Evolutionary conservation across 2,113 vertebrate genomes (phyloP).

Genomic region (Oncorhynchus masou): DNA sequence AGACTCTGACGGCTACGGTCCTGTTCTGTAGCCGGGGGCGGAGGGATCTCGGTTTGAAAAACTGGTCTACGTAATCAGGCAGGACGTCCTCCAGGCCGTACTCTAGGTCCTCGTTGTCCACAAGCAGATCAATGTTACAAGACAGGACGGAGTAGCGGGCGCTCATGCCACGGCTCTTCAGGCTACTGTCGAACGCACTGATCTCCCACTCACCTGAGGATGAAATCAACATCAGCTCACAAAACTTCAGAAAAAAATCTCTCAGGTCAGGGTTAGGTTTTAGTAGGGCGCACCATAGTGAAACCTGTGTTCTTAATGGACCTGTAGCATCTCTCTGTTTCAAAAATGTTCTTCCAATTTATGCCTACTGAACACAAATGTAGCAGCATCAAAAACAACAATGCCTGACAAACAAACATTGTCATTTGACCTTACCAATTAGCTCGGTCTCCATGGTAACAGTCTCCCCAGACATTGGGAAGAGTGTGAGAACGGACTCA

Average conservation of each 20-base stretch:
- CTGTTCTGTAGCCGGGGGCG: conserved; percentile 68
- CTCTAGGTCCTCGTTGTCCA: conserved; percentile 57
- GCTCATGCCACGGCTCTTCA: conserved; percentile 84
- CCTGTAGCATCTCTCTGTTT: too few relatives aligned
- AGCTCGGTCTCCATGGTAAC: conserved; percentile 87
- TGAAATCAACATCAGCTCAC: neutral
- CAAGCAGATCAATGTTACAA: conserved; percentile 62
- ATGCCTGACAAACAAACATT: too few relatives aligned
- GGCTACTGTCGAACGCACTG: conserved; percentile 82
- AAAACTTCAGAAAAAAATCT: neutral
- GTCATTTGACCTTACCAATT: conserved; percentile 70
- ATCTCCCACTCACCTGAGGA: conserved; percentile 86
- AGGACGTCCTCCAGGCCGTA: conserved; percentile 50
- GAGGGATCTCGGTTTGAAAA: conserved; percentile 45
- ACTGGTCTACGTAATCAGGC: conserved; percentile 44
- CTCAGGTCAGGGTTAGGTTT: too few relatives aligned
- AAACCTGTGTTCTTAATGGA: too few relatives aligned
- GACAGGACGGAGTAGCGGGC: conserved; percentile 76
- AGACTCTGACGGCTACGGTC: conserved; percentile 53
- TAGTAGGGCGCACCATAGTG: too few relatives aligned
- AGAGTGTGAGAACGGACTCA: conserved; percentile 88
- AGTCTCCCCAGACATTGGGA: conserved; percentile 89
- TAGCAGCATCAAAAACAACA: too few relatives aligned
- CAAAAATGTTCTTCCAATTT: too few relatives aligned
- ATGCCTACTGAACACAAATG: too few relatives aligned